Evolutionary conservation across 92 coral and sea anemone species (phyloP).

Genomic region (Montipora capitata): DNA sequence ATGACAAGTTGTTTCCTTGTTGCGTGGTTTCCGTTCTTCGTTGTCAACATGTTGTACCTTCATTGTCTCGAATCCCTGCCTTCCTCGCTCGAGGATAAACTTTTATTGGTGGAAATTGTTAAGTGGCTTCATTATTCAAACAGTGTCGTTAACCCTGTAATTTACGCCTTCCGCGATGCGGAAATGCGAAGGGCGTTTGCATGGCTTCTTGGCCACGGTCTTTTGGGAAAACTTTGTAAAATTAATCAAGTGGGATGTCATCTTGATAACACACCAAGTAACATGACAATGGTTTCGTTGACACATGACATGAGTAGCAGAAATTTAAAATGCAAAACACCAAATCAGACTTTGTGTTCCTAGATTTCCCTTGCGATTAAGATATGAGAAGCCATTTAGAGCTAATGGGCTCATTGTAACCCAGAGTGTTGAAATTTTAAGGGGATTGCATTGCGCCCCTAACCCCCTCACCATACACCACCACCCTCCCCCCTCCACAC

Average conservation of each 20-base stretch:
- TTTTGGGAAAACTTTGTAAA: slow-evolving; percentile 16
- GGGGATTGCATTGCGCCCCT: no score
- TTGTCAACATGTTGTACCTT: slow-evolving; percentile 69
- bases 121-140: slow-evolving; percentile 96
- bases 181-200: slow-evolving; percentile 83
- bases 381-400: no score
- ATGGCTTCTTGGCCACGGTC: slow-evolving; percentile 27
- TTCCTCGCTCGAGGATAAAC: slow-evolving; percentile 25
- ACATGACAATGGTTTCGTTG: slow-evolving; percentile 4
- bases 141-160: slow-evolving; percentile 90
- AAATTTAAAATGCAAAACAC: no score
- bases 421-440: no score
- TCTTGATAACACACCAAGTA: not conserved
- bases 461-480: no score
- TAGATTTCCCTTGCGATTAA: no score
- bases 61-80: slow-evolving; percentile 62
- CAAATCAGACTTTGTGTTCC: no score
- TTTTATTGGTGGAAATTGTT: slow-evolving; percentile 73
- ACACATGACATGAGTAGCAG: not conserved
- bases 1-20: slow-evolving; percentile 84
- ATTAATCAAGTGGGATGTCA: slow-evolving; percentile 19
- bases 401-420: no score
- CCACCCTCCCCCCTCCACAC: no score
- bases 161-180: slow-evolving; percentile 90
- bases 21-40: slow-evolving; percentile 92